These are phyloP conservation scores for Varecia variegata DNA, from an alignment of 2,797 vertebrate genomes.

Conservation along the genomic window DNA sequence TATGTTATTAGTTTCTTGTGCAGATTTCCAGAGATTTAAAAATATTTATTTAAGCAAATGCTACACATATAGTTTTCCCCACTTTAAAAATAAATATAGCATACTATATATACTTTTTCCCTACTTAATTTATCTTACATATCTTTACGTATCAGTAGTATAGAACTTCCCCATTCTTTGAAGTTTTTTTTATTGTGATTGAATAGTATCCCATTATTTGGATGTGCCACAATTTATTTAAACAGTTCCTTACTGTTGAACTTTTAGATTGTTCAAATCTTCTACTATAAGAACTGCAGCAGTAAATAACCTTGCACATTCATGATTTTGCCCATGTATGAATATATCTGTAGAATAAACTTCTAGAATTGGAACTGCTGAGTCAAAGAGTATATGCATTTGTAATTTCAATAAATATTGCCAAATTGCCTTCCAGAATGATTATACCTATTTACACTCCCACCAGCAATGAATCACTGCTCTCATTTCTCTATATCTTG, in stretches of 20 bases:
- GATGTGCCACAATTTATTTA: constrained; percentile 1
- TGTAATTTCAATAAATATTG: constrained; percentile 74
- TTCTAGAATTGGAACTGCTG: constrained; percentile 68
- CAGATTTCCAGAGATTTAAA: constrained; percentile 9
- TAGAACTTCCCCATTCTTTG: background rate
- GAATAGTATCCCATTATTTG: background rate
- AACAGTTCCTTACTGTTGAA: background rate
- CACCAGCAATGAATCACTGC: constrained; percentile 73
- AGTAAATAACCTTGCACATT: constrained; percentile 56
- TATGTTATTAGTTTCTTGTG: constrained; percentile 44
- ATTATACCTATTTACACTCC: constrained; percentile 76
- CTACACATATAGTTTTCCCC: background rate
- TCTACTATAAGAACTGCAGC: constrained; percentile 20
- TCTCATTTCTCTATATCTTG: constrained; percentile 66
- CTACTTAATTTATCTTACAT: background rate
- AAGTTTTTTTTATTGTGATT: background rate
- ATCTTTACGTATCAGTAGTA: background rate
- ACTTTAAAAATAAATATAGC: background rate
- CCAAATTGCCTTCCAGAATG: constrained; percentile 72
- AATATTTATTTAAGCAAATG: background rate
- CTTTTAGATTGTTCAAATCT: constrained; percentile 14
- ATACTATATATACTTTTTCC: background rate
- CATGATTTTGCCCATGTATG: constrained; percentile 59
- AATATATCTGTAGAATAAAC: constrained; percentile 51
- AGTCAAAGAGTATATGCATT: constrained; percentile 71